Conservation (phyloP, 2,113 vertebrate species). For the Hippolais icterina region DNA sequence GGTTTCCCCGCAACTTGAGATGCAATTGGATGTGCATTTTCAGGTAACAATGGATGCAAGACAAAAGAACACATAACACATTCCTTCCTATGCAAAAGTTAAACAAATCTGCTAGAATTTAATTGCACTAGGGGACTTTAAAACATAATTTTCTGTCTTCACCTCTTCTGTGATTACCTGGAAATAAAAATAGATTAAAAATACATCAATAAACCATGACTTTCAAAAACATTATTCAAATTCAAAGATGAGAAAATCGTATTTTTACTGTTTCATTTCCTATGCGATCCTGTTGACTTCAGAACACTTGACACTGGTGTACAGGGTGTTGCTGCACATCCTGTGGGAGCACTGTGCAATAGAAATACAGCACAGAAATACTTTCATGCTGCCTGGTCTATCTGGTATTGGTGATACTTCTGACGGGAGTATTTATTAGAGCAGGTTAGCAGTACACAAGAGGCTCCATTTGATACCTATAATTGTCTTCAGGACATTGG, state of each 20-base stretch:
- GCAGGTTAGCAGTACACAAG: background rate
- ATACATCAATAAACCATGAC: background rate
- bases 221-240: background rate
- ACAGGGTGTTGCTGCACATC: background rate
- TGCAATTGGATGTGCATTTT: background rate
- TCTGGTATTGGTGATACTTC: background rate
- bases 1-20: background rate
- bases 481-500: background rate
- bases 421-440: slow-evolving; percentile 13
- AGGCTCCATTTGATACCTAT: background rate
- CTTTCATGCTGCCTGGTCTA: background rate
- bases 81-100: background rate
- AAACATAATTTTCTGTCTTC: background rate
- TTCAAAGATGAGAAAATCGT: background rate
- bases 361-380: background rate
- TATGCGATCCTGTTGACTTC: background rate
- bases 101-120: background rate
- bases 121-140: background rate
- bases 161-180: background rate
- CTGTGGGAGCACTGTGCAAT: background rate
- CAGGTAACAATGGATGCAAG: background rate
- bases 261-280: background rate
- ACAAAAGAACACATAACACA: background rate
- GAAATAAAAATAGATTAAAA: background rate
- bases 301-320: background rate